Evolutionary conservation across 1,140 invertebrate species (phyloP).

Genomic region (Piezodorus guildinii): DNA sequence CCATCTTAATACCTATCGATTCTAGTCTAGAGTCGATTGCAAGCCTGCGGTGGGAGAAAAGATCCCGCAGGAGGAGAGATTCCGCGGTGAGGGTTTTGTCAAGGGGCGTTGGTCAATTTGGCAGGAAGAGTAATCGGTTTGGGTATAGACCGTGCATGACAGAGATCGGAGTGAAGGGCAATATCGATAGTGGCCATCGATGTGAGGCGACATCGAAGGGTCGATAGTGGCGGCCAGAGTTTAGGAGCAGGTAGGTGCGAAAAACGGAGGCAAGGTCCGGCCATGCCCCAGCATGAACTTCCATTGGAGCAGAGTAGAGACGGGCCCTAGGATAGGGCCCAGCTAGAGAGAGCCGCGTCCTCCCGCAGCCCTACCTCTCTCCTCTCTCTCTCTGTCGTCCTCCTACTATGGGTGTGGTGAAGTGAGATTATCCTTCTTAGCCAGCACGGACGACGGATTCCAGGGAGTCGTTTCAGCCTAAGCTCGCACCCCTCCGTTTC

Average conservation of each 20-base stretch:
- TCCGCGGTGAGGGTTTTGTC: too few relatives aligned
- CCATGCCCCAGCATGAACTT: slow-evolving; percentile 22
- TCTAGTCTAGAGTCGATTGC: neutral
- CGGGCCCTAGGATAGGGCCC: neutral
- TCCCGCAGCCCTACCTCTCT: neutral
- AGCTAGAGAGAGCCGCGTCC: neutral
- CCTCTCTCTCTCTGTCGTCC: neutral
- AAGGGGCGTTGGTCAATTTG: too few relatives aligned
- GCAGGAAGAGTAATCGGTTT: too few relatives aligned
- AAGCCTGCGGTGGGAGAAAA: neutral
- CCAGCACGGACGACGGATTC: slow-evolving; percentile 4
- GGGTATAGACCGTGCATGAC: too few relatives aligned
- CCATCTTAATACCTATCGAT: slow-evolving; percentile 5
- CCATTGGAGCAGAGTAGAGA: neutral
- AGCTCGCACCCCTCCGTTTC: slow-evolving; percentile 15
- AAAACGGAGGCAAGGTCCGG: slow-evolving; percentile 12
- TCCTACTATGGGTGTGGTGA: slow-evolving; percentile 21
- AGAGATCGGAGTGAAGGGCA: too few relatives aligned
- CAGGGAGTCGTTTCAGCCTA: slow-evolving; percentile 2
- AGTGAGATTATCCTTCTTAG: slow-evolving; percentile 13
- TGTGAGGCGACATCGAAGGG: neutral
- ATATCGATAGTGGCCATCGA: too few relatives aligned
- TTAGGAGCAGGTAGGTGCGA: slow-evolving; percentile 15
- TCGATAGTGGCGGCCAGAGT: slow-evolving; percentile 16
- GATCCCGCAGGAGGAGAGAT: too few relatives aligned